Evolutionary conservation across 2,113 vertebrate species (phyloP), one percentile per base, ranked within the genome.

Genomic region (Alexandromys fortis): DNA sequence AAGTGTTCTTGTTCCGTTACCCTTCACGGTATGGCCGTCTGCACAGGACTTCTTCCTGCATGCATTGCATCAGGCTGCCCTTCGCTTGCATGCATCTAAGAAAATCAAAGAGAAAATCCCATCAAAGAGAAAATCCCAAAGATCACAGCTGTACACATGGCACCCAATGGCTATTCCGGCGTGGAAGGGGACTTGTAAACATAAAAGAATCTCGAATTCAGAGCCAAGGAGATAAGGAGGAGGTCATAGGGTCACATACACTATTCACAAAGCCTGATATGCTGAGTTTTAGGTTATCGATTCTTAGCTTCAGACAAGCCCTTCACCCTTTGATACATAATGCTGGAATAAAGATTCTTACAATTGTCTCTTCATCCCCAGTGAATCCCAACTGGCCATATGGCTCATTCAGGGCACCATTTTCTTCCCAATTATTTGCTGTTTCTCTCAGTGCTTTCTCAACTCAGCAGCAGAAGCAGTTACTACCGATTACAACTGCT

Each of bases 121-220:
- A 85, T 90, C 38, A 47, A 70, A 22, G 63, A 88, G 30, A 94
- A 61, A 82, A 67, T 79, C 45, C 77, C 73, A 67, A 81, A 91
- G 12, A 89, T 73, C 9, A 47, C 11, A 89, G 38, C 73, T 68
- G 22, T 38, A 47, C 47, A 77, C 47, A 73, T 55, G 52, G 26
- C 2, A 63, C 2, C 2, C 52, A 77, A 61, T 35, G 77, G 5
- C 52, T 58, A 13, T 93, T 86, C 77, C 47, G 89, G 67, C 45
- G 16, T 2, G 61, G 11, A 91, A 19, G 13, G 47, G 49, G 49
- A 67, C 61, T 72, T 73, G 28, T 89, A 94, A 94, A 91, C 67
- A 93, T 78, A 73, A 97, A 97, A 49, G 1, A 4, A 89, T 73
- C 76, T 91, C 28, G 61, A 89, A 35, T 65, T 73, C 42, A 38